Conservation (phyloP, 2,888 invertebrate genomes). For the Noctua janthe region DNA sequence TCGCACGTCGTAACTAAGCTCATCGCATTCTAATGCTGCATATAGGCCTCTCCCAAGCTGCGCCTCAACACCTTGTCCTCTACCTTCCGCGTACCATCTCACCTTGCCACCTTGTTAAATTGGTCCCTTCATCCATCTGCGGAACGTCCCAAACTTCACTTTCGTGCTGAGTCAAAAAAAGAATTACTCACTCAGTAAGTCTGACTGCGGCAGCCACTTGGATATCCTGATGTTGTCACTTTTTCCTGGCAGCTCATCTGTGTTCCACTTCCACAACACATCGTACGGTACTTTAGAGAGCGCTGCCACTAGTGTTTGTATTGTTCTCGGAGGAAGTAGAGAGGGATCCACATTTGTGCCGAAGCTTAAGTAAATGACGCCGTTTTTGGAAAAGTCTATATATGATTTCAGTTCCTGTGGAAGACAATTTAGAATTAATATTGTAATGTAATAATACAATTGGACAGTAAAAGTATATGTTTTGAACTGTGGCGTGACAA, state of each 20-base stretch:
- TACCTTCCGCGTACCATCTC: background rate
- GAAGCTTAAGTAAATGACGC: slow-evolving; percentile 79
- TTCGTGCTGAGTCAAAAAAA: background rate
- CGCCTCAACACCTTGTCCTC: background rate
- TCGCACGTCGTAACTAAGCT: background rate
- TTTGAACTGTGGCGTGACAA: background rate
- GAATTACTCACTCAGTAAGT: slow-evolving; percentile 72
- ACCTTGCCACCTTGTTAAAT: background rate
- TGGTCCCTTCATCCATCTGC: background rate
- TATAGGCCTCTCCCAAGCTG: background rate
- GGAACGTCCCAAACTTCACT: too few species aligned
- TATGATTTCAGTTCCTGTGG: slow-evolving; percentile 75
- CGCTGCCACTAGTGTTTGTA: slow-evolving; percentile 71
- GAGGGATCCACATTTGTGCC: slow-evolving; percentile 77
- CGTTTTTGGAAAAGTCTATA: slow-evolving; percentile 75
- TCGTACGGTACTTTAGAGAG: slow-evolving; percentile 77
- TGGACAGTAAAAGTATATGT: background rate
- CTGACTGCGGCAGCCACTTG: slow-evolving; percentile 80
- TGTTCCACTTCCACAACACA: slow-evolving; percentile 80
- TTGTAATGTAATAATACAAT: background rate
- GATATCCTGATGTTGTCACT: slow-evolving; percentile 75
- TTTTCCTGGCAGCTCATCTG: slow-evolving; percentile 72
- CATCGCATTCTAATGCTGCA: background rate
- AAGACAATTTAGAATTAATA: background rate
- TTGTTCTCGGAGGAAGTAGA: slow-evolving; percentile 68